Percentiles rank a stretch among this genome's conserved stretches.
Evolutionary conservation across 1,140 invertebrate genomes (phyloP).

Genomic region (Lepidostoma basale): DNA sequence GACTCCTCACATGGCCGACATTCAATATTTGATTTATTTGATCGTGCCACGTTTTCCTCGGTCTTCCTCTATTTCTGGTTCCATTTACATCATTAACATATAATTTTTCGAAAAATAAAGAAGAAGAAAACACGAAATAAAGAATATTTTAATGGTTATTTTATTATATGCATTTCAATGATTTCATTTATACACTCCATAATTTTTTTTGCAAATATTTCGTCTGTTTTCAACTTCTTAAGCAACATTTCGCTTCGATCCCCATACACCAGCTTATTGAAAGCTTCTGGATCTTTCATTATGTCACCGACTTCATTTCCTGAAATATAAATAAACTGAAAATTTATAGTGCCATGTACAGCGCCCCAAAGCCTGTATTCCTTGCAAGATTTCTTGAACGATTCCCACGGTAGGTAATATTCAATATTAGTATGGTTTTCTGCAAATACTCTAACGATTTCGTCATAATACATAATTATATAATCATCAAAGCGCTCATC

Average conservation of each 20-base stretch:
- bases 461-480: constrained; percentile 27
- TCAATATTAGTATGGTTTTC: constrained; percentile 7
- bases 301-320: not conserved
- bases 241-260: constrained; percentile 12
- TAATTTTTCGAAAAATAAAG: too few species aligned
- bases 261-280: not conserved
- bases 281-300: not conserved
- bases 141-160: too few species aligned
- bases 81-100: too few species aligned
- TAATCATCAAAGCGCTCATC: constrained; percentile 14
- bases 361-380: constrained; percentile 25
- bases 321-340: constrained; percentile 28
- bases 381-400: constrained; percentile 24
- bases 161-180: constrained; percentile 23
- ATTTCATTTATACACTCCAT: constrained; percentile 30
- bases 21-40: too few species aligned
- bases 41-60: too few species aligned
- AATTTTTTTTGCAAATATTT: constrained; percentile 10
- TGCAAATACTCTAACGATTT: not conserved
- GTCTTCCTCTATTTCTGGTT: too few species aligned
- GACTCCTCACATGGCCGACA: too few species aligned
- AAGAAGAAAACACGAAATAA: too few species aligned
- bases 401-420: constrained; percentile 17
- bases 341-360: constrained; percentile 16
- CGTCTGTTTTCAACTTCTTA: not conserved